phyloP scores from a whole-genome alignment of 1,140 invertebrate genomes.

The Delia radicum region DNA sequence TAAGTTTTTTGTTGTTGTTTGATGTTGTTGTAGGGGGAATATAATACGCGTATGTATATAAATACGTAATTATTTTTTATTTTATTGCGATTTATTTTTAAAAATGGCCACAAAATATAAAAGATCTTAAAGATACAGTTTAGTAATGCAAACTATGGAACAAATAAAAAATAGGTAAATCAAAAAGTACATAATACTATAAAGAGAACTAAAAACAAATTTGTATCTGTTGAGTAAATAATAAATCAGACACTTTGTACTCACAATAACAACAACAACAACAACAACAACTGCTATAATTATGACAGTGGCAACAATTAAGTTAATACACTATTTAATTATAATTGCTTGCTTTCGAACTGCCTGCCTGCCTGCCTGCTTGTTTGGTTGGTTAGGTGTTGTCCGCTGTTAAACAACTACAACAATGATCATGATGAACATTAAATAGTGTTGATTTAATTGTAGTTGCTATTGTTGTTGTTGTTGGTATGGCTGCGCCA shows the following conservation, averaged over 20 bases:
- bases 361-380: not conserved
- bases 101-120: not conserved
- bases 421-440: not conserved
- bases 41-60: too few relatives aligned
- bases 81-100: not conserved
- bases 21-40: too few relatives aligned
- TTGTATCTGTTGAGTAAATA: too few relatives aligned
- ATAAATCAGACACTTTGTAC: not conserved
- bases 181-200: too few relatives aligned
- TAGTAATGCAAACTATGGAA: too few relatives aligned
- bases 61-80: not conserved
- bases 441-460: not conserved
- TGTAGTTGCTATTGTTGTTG: not conserved
- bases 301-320: conserved; percentile 1
- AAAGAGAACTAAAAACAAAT: too few relatives aligned
- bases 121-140: not conserved
- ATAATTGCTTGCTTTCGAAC: not conserved
- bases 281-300: not conserved
- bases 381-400: not conserved
- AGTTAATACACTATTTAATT: conserved; percentile 2
- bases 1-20: too few relatives aligned
- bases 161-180: too few relatives aligned
- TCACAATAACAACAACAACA: not conserved
- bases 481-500: not conserved
- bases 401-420: not conserved